Conservation (phyloP, 2,797 vertebrate genomes). For the Notoglanidium macrostoma region DNA sequence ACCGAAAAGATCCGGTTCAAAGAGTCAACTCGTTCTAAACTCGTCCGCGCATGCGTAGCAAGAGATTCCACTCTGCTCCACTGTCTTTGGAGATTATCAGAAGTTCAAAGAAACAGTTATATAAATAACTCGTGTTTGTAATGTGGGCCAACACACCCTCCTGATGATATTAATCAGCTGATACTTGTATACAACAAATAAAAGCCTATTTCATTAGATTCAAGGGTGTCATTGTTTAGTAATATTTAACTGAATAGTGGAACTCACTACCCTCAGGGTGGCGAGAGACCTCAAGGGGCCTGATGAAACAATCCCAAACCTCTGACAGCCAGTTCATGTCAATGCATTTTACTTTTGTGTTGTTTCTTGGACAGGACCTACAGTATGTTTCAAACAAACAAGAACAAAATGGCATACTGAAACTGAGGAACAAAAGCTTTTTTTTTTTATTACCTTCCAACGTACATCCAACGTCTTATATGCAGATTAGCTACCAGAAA, state of each 20-base stretch:
- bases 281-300: not conserved
- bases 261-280: not conserved
- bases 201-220: not conserved
- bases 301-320: not conserved
- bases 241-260: not conserved
- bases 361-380: not conserved
- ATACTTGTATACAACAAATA: not conserved
- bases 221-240: not conserved
- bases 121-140: not conserved
- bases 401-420: not conserved
- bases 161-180: not conserved
- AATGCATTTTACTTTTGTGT: not conserved
- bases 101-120: not conserved
- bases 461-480: conserved; percentile 76
- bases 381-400: not conserved
- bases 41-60: not conserved
- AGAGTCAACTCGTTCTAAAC: not conserved
- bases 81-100: not conserved
- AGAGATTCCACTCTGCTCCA: not conserved
- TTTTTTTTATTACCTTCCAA: conserved; percentile 79
- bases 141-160: not conserved
- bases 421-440: conserved; percentile 37
- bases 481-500: conserved; percentile 76
- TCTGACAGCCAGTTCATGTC: not conserved
- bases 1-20: not conserved